These are phyloP conservation scores for Chromobotia macracanthus DNA, from an alignment of 2,797 vertebrate genomes.

Conservation along the genomic window DNA sequence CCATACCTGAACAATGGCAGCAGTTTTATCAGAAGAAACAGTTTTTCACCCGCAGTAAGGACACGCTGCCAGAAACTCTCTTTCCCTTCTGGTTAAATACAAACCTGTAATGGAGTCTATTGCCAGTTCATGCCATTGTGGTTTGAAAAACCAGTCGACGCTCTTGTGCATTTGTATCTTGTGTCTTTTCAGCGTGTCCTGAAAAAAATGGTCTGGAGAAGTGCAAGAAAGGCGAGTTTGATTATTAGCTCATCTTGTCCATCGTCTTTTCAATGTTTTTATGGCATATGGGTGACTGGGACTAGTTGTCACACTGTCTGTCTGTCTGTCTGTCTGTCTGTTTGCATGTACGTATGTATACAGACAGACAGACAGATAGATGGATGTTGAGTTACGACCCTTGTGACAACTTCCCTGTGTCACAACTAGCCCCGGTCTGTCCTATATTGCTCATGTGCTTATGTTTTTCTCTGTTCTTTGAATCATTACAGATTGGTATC, in stretches of 20 bases:
- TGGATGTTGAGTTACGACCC: too few species aligned
- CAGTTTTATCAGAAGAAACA: slow-evolving; percentile 67
- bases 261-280: not conserved
- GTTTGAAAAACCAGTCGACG: too few species aligned
- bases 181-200: slow-evolving; percentile 72
- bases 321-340: too few species aligned
- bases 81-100: not conserved
- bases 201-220: slow-evolving; percentile 76
- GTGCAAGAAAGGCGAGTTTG: slow-evolving; percentile 75
- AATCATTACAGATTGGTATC: slow-evolving; percentile 78
- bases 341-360: too few species aligned
- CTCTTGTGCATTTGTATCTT: too few species aligned
- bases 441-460: not conserved
- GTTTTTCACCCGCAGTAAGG: slow-evolving; percentile 76
- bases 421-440: not conserved
- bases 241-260: not conserved
- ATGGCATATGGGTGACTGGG: not conserved
- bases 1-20: slow-evolving; percentile 77
- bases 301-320: not conserved
- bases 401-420: too few species aligned
- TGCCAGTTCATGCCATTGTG: not conserved
- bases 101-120: not conserved
- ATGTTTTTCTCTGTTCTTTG: not conserved
- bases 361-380: too few species aligned
- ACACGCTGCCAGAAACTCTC: not conserved